Base-by-base conservation (phyloP, 2,888 invertebrate species). In the Muschampia plurimacula region DNA sequence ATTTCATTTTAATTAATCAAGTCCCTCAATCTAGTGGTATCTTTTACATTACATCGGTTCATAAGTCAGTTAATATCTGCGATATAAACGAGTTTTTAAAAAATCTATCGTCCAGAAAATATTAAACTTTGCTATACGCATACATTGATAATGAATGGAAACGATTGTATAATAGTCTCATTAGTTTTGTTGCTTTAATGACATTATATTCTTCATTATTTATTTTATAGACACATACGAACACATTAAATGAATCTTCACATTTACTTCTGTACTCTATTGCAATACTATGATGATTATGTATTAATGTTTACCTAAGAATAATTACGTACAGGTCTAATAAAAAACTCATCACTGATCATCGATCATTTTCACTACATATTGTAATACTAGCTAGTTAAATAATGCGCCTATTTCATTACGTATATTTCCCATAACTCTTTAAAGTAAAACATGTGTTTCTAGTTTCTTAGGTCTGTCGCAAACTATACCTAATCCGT, bases 271-370 rank as follows among this genome's bases (percentile, higher is more conserved):
- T 52, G 8, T 52, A 13, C 15, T 52, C 7, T 0, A 15, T 52
- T 52, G 52, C 52, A 55, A 55, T 22, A 55, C 22, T 55, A 2
- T 22, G 55, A 55, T 3, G 41, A 68, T 60, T 68, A 60, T 44
- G 44, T 68, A 60, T 32, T 36, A 60, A 68, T 32, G 60, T 46
- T 68, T 68, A 46, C 32, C 32, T 68, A 68, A 67, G 44, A 68
- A 68, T 60, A 10, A 46, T 60, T 68, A 46, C 60, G 59, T 46
- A 59, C n/a, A n/a, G 32, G 9, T 28, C 12, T 46, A 46, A 68
- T 60, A 36, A 46, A 32, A 67, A 59, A 59, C 59, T 59, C 44
- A 57, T 67, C 60, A 68, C 60, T 32, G 59, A 59, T n/a, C 59
- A 32, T 60, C 59, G n/a, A 68, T 68, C 59, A 68, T 57, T 44